Percentiles rank a stretch among this genome's conserved stretches.
These are phyloP conservation scores for Drosophila paramelanica DNA, from an alignment of 2,888 invertebrate species.

Conservation along the genomic window DNA sequence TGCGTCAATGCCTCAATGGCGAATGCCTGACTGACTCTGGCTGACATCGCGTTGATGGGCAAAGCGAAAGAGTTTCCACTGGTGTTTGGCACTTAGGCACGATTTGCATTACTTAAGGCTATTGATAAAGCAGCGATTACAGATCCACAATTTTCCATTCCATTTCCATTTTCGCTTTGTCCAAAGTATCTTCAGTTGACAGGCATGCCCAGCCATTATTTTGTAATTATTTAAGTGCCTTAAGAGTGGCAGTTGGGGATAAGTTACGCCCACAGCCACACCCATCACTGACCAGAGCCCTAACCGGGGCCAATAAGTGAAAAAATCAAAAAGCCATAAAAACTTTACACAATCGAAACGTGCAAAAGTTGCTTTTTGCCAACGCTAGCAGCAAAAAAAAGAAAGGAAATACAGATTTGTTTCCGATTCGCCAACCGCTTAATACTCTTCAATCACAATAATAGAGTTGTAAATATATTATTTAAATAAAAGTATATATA, in stretches of 20 bases:
- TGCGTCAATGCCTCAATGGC: conserved; percentile 15
- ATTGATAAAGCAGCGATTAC: conserved; percentile 34
- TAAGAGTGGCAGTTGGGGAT: conserved; percentile 27
- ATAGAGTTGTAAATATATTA: too few relatives aligned
- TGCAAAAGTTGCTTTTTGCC: conserved; percentile 80
- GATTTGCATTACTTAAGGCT: conserved; percentile 70
- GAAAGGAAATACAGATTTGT: not conserved
- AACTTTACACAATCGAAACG: conserved; percentile 83
- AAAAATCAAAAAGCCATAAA: conserved; percentile 83
- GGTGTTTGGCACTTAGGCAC: conserved; percentile 66
- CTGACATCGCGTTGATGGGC: conserved; percentile 42
- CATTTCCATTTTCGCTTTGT: conserved; percentile 17
- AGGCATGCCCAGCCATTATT: conserved; percentile 66
- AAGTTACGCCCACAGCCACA: not conserved
- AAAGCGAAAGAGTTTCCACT: conserved; percentile 60
- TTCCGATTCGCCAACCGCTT: not conserved
- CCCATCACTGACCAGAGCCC: conserved; percentile 7
- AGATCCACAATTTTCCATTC: conserved; percentile 17
- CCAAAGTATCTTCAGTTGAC: conserved; percentile 37
- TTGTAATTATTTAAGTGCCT: conserved; percentile 80
- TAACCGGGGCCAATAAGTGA: conserved; percentile 73
- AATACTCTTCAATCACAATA: too few relatives aligned
- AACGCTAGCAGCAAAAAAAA: conserved; percentile 62
- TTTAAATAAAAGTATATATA: too few relatives aligned
- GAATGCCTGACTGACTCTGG: conserved; percentile 7